A percentile compares a stretch with the other conserved stretches of the same genome.
Conservation (phyloP, 2,888 invertebrate genomes). For the Sphecodes monilicornis region DNA sequence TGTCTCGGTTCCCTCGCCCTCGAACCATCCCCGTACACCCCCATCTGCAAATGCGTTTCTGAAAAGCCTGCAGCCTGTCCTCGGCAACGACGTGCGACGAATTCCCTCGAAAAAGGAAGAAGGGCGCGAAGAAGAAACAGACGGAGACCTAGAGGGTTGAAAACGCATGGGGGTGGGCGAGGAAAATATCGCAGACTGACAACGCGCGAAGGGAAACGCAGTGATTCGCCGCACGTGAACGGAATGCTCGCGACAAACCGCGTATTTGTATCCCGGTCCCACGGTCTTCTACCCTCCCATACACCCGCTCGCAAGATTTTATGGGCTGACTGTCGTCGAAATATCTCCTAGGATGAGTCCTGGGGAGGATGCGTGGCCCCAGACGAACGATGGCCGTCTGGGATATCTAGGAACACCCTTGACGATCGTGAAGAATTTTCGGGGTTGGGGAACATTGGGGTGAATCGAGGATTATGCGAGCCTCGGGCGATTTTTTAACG, state of each 20-base stretch:
- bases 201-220: conserved; percentile 24
- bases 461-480: neutral
- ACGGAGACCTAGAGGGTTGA: neutral
- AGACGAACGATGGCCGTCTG: neutral
- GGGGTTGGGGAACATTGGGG: neutral
- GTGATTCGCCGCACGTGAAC: conserved; percentile 63
- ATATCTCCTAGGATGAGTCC: neutral
- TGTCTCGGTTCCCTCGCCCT: conserved; percentile 7
- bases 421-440: neutral
- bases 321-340: neutral
- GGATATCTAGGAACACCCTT: neutral
- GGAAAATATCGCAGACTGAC: conserved; percentile 49
- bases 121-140: neutral
- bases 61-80: conserved; percentile 66
- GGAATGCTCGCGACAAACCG: conserved; percentile 51
- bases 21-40: neutral
- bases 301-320: neutral
- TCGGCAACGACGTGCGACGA: conserved; percentile 68
- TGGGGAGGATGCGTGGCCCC: neutral
- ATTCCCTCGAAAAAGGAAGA: conserved; percentile 44
- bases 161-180: neutral
- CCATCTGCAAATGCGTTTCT: conserved; percentile 68
- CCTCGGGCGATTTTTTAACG: neutral
- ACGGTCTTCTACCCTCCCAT: neutral
- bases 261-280: conserved; percentile 34